Evolutionary conservation across 2,888 invertebrate genomes (phyloP), one percentile per base, ranked within the genome.

Genomic region (Sinelater perroti): DNA sequence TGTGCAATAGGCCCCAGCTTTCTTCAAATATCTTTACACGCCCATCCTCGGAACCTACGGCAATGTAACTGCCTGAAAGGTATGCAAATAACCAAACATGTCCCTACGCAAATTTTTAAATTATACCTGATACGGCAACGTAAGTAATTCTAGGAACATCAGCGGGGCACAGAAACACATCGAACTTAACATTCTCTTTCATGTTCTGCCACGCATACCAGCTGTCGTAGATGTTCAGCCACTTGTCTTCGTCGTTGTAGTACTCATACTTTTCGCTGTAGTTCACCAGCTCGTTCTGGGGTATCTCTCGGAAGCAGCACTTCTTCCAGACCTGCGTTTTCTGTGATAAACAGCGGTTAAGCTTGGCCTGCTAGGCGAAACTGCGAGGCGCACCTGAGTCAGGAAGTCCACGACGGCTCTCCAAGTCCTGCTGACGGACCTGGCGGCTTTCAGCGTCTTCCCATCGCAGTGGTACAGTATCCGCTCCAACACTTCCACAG

Each of bases 401-500:
- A 78, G 61, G 64, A 74, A 75, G 40, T 75, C 72, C 24, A 77
- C 71, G 20, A 72, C 67, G 14, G 61, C 53, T 38, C 61, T 67
- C 71, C 74, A 74, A 42, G 64, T 63, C 3, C 66, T 63, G 61
- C 69, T 64, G 6, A 75, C 73, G 31, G 67, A 64, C 64, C 69
- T 68, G 3, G 75, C 76, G 51, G 55, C 68, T 53, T 72, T 62
- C 46, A 78, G 67, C 10, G 78, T 76, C 58, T 65, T 71, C 24
- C 77, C 77, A 67, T 77, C 77, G 53, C 76, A 76, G 52, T 71
- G 69, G 31, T 66, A 63, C 17, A 78, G 64, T 60, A 78, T 78
- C 53, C 60, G 69, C 62, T 78, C 78, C 2, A 77, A 61, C 50
- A 77, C 68, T 70, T 78, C 78, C 14, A 69, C 51, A n/a, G 78